Percentiles rank a stretch among this genome's conserved stretches.
Evolutionary conservation across 2,113 vertebrate genomes (phyloP).

Genomic region (Caretta caretta): DNA sequence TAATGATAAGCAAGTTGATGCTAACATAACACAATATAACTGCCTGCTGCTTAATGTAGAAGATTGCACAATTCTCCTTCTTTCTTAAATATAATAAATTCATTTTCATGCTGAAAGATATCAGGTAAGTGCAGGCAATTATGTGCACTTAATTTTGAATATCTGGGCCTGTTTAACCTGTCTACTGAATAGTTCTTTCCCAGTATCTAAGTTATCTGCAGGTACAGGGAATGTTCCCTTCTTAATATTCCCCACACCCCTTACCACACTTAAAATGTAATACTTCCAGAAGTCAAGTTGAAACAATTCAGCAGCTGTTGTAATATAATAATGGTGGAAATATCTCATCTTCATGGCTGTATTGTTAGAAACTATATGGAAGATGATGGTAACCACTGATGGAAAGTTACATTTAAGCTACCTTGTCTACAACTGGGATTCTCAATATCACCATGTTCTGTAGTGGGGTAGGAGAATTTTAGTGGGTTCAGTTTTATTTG

Average conservation of each 20-base stretch:
- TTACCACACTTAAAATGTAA: neutral
- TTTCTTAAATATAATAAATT: neutral
- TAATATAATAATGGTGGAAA: neutral
- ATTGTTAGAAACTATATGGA: neutral
- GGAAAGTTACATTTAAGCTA: neutral
- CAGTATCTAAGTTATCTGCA: neutral
- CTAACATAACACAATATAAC: neutral
- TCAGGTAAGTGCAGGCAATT: neutral
- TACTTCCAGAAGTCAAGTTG: neutral
- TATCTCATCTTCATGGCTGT: neutral
- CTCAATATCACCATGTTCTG: neutral
- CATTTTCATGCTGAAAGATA: neutral
- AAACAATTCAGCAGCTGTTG: neutral
- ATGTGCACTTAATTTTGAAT: conserved; percentile 15
- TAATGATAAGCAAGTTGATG: neutral
- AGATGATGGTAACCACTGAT: neutral
- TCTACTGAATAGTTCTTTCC: neutral
- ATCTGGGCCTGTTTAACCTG: neutral
- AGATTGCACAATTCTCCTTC: neutral
- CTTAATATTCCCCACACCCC: neutral
- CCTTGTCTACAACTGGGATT: neutral
- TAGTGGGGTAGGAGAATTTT: neutral
- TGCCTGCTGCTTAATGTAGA: neutral
- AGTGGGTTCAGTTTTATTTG: neutral
- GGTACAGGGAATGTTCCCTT: neutral